Base-by-base conservation (phyloP, 2,888 invertebrate genomes). In the Caradrina clavipalpis region DNA sequence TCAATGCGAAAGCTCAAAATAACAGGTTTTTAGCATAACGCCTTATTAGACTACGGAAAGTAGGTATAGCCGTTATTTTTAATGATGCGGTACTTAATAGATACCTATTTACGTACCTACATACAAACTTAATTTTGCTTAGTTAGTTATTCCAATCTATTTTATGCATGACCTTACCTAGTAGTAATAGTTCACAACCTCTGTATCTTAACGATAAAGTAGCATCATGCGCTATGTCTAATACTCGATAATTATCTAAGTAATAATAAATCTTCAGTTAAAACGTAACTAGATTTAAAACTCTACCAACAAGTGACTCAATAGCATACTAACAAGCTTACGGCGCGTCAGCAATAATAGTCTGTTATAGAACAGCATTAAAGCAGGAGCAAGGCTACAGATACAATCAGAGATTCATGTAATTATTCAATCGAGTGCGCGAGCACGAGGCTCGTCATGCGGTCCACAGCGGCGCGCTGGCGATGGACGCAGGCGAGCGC, bases 341-440 rank as follows among this genome's bases (percentile, higher is more conserved):
- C 26, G 47, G 45, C 55, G 39, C 64, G 73, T 69, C 60, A 59
- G 62, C 62, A 63, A 77, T 74, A 78, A 73, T 63, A 57, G 64
- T 67, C 47, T 49, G 55, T 51, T 64, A 68, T 66, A 75, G 68
- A 80, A 69, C 82, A 79, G 77, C 68, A 74, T 80, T 83, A 83
- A 85, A 87, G 84, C 83, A 86, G 86, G 83, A 89, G 88, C 92
- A 92, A 93, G 92, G 91, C 92, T 93, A 89, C 87, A 78, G 78
- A 76, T 80, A 84, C 86, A 88, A 87, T 86, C 89, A 85, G 86
- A 91, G 91, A 91, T 92, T 89, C 89, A 90, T 89, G 92, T 93
- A 90, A 95, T 95, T 93, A 94, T 94, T 84, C 92, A 95, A 94
- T 94, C 90, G 89, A 94, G 95, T 95, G 91, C 92, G 87, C 87